These are phyloP conservation scores for Lordiphosa andalusiaca DNA, from an alignment of 2,888 invertebrate species.

Conservation along the genomic window DNA sequence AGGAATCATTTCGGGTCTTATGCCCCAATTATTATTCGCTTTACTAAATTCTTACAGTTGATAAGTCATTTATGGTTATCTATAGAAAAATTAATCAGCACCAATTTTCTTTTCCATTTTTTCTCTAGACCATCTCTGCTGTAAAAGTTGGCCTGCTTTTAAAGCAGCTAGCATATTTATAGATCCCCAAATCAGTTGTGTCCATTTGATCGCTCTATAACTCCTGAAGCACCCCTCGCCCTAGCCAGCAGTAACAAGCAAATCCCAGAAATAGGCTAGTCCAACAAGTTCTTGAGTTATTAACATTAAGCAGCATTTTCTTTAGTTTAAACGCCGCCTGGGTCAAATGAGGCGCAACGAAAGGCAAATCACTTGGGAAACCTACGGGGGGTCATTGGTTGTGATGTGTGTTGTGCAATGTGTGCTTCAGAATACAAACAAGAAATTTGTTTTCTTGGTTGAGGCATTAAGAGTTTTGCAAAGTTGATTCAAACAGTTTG, in stretches of 20 bases:
- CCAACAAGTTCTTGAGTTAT: slow-evolving; percentile 57
- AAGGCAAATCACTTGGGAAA: slow-evolving; percentile 50
- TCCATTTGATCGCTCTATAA: no score
- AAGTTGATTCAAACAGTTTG: not conserved
- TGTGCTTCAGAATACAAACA: slow-evolving; percentile 18
- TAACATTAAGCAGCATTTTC: slow-evolving; percentile 49
- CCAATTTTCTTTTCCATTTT: no score
- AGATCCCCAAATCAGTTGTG: no score
- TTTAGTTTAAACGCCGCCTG: slow-evolving; percentile 20
- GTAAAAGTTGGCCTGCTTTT: no score
- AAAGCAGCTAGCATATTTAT: no score
- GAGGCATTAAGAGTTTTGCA: not conserved
- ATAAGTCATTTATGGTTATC: no score
- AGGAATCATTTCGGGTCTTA: no score
- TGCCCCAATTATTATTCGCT: no score
- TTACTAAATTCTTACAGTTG: no score
- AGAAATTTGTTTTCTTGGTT: slow-evolving; percentile 17
- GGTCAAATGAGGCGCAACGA: slow-evolving; percentile 53
- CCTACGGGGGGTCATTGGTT: slow-evolving; percentile 41
- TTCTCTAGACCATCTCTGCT: no score
- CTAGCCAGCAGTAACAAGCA: not conserved
- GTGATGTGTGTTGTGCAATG: slow-evolving; percentile 32
- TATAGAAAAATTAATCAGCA: no score
- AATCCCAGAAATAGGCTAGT: slow-evolving; percentile 11
- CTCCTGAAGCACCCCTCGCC: not conserved